Percentiles rank a stretch among this genome's conserved stretches.
Conservation (phyloP, 2,888 invertebrate genomes). For the Oligia fasciuncula region DNA sequence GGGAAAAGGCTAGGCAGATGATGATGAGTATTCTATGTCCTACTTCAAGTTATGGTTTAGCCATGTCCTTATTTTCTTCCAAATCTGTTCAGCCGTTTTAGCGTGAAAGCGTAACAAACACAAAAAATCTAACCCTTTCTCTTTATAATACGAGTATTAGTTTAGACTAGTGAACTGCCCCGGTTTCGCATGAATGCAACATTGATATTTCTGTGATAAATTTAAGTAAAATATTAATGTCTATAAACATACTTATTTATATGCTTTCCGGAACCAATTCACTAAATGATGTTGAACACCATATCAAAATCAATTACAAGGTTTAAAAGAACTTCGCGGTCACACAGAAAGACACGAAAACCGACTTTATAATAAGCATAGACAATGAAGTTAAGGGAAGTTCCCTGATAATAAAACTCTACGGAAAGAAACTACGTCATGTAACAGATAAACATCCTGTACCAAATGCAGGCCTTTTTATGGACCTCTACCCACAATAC, state of each 20-base stretch:
- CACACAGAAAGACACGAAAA: not conserved
- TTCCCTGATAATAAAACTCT: not conserved
- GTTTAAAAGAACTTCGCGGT: not conserved
- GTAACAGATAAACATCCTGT: constrained; percentile 1
- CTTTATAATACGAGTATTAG: too few species aligned
- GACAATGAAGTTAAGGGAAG: not conserved
- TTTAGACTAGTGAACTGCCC: not conserved
- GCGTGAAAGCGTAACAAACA: too few species aligned
- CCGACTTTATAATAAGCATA: not conserved
- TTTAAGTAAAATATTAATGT: not conserved
- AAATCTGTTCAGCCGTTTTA: not conserved
- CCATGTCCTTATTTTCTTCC: not conserved
- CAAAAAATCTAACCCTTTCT: too few species aligned
- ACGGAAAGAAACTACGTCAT: not conserved
- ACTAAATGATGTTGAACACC: too few species aligned
- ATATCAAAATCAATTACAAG: not conserved
- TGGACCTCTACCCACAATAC: not conserved
- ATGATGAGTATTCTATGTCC: too few species aligned
- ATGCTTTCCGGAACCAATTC: not conserved
- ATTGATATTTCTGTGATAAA: not conserved
- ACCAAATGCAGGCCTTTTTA: not conserved
- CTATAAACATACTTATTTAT: too few species aligned
- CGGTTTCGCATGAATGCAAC: not conserved
- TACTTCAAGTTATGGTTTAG: too few species aligned
- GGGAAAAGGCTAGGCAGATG: too few species aligned